Evolutionary conservation across 2,113 vertebrate species (phyloP).

Genomic region (Erythrolamprus reginae): DNA sequence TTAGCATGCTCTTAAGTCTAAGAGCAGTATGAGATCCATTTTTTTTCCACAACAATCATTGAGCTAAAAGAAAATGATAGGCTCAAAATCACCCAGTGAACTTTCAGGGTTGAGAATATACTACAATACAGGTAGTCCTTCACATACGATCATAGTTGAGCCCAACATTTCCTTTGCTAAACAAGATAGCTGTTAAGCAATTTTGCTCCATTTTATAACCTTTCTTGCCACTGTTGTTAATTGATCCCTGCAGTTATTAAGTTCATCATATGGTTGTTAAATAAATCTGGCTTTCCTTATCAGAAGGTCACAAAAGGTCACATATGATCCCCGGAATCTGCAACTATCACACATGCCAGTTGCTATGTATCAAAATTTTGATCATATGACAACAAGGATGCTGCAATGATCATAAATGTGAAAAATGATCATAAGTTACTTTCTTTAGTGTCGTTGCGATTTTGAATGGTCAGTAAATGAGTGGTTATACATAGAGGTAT

Average conservation of each 20-base stretch:
- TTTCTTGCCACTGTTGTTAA: not conserved
- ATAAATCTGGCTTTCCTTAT: not conserved
- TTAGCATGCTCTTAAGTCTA: not conserved
- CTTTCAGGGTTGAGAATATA: not conserved
- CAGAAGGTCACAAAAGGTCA: not conserved
- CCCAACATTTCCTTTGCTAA: not conserved
- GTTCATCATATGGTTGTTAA: not conserved
- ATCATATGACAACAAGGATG: not conserved
- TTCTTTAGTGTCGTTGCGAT: not conserved
- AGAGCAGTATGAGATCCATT: not conserved
- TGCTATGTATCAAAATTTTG: not conserved
- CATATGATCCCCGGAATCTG: not conserved
- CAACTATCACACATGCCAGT: not conserved
- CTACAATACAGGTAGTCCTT: not conserved
- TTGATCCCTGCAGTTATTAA: not conserved
- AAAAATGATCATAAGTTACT: not conserved
- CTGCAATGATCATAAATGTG: not conserved
- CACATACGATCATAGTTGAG: not conserved
- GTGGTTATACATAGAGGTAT: not conserved
- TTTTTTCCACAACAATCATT: not conserved
- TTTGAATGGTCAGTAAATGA: not conserved
- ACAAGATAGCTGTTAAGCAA: not conserved
- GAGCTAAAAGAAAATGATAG: not conserved
- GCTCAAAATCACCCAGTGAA: not conserved
- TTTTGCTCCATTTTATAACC: not conserved